Evolutionary conservation across 2,113 vertebrate species (phyloP).

Genomic region (Ailurus styani): DNA sequence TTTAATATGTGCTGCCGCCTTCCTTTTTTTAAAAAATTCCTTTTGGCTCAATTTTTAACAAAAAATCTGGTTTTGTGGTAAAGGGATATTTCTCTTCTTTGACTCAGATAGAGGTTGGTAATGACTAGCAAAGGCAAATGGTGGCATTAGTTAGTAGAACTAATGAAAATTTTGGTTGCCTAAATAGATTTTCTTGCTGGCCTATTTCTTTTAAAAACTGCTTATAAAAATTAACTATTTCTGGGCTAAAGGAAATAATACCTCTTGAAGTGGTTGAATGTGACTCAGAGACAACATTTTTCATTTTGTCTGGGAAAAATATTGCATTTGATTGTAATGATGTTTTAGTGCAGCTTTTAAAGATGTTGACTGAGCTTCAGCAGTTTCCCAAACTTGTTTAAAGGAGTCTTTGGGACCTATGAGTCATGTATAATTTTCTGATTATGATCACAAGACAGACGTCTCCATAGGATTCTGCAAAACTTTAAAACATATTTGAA

Average conservation of each 20-base stretch:
- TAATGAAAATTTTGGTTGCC: slow-evolving; percentile 8
- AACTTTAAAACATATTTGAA: slow-evolving; percentile 41
- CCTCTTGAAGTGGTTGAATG: slow-evolving; percentile 29
- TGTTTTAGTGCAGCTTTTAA: slow-evolving; percentile 38
- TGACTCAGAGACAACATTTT: slow-evolving; percentile 18
- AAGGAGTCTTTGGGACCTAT: slow-evolving; percentile 35
- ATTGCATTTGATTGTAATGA: not conserved
- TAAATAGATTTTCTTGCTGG: slow-evolving; percentile 15
- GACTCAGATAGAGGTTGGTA: not conserved
- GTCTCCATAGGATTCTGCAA: slow-evolving; percentile 38
- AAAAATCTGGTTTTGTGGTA: slow-evolving; percentile 52
- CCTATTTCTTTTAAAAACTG: slow-evolving; percentile 20
- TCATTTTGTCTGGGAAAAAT: slow-evolving; percentile 18
- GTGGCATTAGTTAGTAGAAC: slow-evolving; percentile 13
- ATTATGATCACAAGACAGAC: slow-evolving; percentile 45
- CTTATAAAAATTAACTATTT: slow-evolving; percentile 48
- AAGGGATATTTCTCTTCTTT: slow-evolving; percentile 47
- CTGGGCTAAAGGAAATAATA: slow-evolving; percentile 31
- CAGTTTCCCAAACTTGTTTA: slow-evolving; percentile 27
- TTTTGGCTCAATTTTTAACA: slow-evolving; percentile 52
- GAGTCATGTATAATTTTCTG: slow-evolving; percentile 60
- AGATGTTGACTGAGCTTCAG: slow-evolving; percentile 9
- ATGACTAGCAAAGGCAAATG: not conserved
- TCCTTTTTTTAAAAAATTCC: not conserved
- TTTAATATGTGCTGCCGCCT: slow-evolving; percentile 56